Evolutionary conservation across 2,797 vertebrate species (phyloP).

Genomic region (Falco concolor): DNA sequence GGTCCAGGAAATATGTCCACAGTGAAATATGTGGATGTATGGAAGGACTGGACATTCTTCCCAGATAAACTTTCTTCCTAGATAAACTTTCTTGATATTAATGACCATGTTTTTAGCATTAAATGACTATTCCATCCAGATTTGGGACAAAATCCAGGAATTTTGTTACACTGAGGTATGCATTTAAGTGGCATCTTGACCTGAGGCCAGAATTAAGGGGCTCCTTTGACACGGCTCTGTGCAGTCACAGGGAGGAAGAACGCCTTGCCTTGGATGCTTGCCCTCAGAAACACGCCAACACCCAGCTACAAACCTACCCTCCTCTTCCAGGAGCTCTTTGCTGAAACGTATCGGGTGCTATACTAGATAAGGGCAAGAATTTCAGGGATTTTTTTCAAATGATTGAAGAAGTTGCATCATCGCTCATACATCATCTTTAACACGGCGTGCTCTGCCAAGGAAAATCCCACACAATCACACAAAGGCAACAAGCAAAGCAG

Average conservation of each 20-base stretch:
- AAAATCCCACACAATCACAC: constrained; percentile 42
- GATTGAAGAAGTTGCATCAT: constrained; percentile 15
- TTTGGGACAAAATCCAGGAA: not conserved
- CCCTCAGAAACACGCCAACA: not conserved
- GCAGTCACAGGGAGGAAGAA: not conserved
- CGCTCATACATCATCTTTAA: constrained; percentile 31
- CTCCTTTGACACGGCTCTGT: not conserved
- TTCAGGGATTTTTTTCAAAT: not conserved
- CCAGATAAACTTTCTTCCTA: not conserved
- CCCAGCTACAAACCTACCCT: not conserved
- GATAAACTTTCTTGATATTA: not conserved
- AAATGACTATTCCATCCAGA: not conserved
- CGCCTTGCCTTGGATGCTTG: accelerated
- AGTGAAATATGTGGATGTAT: not conserved
- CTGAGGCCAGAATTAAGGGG: not conserved
- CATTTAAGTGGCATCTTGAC: not conserved
- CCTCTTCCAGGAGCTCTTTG: not conserved
- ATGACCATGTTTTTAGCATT: not conserved
- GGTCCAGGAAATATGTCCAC: not conserved
- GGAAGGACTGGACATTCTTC: not conserved
- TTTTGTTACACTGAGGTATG: not conserved
- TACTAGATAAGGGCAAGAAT: constrained; percentile 41
- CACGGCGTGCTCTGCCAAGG: constrained; percentile 4
- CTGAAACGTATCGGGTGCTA: not conserved
- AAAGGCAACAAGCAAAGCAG: constrained; percentile 56